Evolutionary conservation across 2,113 vertebrate species (phyloP), one percentile per base, ranked within the genome.

Genomic region (Malurus elegans): DNA sequence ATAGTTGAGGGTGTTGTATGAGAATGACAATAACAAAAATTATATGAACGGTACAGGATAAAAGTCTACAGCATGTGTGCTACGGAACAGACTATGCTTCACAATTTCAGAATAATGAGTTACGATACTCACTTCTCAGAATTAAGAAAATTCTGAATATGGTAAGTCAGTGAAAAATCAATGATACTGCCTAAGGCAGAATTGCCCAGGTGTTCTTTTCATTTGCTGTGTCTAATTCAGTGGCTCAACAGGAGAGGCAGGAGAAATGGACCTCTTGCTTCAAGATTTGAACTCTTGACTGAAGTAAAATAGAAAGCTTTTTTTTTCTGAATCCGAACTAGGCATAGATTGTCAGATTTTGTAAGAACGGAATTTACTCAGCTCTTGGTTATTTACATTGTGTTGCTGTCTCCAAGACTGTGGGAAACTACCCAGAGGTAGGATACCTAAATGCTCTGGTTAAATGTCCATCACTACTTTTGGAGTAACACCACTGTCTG

Each of bases 81-180:
- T 56, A 61, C 54, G 36, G 40, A 72, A 56, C 28, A 26, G 34
- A 31, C 7, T 62, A 28, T 36, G 6, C 64, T 66, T 91, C 79
- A 60, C 21, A 26, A 72, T 78, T 90, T 82, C 61, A n/a, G 42
- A 81, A 65, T 70, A 73, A 72, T 69, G 34, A 82, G 47, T 58
- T 89, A 62, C 1, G 10, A 36, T 78, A 51, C 53, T 31, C 44
- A 31, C 19, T 48, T 94, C 53, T 48, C 47, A 48, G 47, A 48
- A 48, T 48, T 82, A 78, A 75, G 61, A 83, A 93, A 76, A 81
- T 67, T 70, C 40, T 67, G 36, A 64, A 54, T 24, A 38, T 81
- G 73, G 21, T 76, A 88, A 86, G 45, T 85, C 69, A 80, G 51
- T 96, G 79, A 88, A 91, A 92, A 94, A 86, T 87, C 40, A 92